Percentiles rank a stretch among this genome's conserved stretches.
Evolutionary conservation across 1,140 invertebrate species (phyloP).

Genomic region (Phymastichus coffea): DNA sequence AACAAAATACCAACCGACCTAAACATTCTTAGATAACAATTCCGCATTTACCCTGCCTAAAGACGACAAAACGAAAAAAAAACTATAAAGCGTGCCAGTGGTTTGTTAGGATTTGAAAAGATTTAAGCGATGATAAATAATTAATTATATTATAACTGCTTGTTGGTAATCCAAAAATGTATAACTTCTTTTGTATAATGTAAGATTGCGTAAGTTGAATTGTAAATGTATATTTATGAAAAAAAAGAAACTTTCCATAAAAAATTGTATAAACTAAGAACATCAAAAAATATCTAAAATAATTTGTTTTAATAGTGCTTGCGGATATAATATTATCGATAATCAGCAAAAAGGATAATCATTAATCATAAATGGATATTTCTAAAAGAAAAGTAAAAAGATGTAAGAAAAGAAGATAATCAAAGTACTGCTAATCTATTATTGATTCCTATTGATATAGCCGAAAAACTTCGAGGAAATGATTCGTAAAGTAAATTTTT

Average conservation of each 20-base stretch:
- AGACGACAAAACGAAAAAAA: neutral
- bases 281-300: neutral
- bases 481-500: no score
- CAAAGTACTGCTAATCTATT: neutral
- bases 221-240: neutral
- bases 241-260: neutral
- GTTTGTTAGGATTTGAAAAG: neutral
- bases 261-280: neutral
- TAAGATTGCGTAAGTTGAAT: neutral
- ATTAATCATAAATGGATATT: neutral
- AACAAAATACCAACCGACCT: slow-evolving; percentile 8
- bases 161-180: neutral
- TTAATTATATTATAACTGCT: neutral
- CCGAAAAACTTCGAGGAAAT: no score
- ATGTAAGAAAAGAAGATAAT: slow-evolving; percentile 9
- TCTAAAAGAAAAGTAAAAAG: neutral
- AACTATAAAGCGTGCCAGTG: neutral
- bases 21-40: no score
- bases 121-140: no score
- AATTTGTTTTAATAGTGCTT: neutral
- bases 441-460: no score
- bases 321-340: neutral
- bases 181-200: neutral
- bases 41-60: slow-evolving; percentile 22
- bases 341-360: slow-evolving; percentile 1